Conservation (phyloP, 2,888 invertebrate species). For the Chorisops tibialis region DNA sequence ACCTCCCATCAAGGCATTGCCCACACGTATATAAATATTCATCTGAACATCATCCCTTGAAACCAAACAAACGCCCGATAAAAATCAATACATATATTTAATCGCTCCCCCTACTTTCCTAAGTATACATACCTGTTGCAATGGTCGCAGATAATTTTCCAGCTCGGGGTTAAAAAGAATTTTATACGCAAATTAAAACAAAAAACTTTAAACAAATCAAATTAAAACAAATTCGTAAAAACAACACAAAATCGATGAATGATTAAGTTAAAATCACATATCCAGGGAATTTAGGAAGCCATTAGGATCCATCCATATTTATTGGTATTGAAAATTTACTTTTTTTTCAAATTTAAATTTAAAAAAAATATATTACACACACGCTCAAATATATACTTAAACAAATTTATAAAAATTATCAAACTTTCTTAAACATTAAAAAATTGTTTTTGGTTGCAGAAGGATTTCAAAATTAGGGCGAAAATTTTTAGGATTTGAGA, state of each 20-base stretch:
- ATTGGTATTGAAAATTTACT: not conserved
- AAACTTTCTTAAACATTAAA: not conserved
- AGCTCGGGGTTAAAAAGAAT: not conserved
- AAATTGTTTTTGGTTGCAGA: conserved; percentile 12
- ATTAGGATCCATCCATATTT: conserved; percentile 11
- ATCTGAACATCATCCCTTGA: no score
- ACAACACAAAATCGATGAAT: not conserved
- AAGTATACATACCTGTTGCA: conserved; percentile 27
- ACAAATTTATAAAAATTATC: not conserved
- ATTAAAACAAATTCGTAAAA: no score
- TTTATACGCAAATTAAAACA: conserved; percentile 4
- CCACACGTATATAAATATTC: no score
- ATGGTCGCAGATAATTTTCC: conserved; percentile 23
- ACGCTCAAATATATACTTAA: conserved; percentile 2
- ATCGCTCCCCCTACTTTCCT: not conserved
- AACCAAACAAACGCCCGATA: conserved; percentile 4
- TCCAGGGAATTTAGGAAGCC: not conserved
- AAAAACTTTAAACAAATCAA: not conserved
- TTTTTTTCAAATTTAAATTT: not conserved
- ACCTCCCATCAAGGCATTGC: no score
- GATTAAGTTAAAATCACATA: conserved; percentile 5
- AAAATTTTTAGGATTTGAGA: not conserved
- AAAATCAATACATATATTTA: conserved; percentile 4
- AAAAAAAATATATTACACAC: not conserved
- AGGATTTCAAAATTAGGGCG: conserved; percentile 4